These are phyloP conservation scores for Anguilla obscura DNA, from an alignment of 2,797 vertebrate species.

Conservation along the genomic window DNA sequence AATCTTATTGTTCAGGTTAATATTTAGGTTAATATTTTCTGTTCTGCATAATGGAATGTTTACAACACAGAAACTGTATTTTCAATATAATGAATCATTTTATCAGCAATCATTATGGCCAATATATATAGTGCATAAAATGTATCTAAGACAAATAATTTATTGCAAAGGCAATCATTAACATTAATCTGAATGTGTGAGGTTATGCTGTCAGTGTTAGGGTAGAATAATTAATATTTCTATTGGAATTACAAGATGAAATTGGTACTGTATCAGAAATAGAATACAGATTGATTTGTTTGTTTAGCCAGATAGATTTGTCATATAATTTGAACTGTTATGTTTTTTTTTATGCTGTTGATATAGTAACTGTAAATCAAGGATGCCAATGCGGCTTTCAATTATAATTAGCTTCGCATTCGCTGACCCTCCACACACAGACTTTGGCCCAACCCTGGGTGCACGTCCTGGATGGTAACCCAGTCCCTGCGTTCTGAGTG, in stretches of 20 bases:
- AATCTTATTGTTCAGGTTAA: neutral
- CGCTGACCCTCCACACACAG: neutral
- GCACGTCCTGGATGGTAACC: slow-evolving; percentile 44
- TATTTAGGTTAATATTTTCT: neutral
- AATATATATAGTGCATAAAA: neutral
- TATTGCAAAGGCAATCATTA: neutral
- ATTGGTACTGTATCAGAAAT: neutral
- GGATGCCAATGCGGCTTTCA: neutral
- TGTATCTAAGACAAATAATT: neutral
- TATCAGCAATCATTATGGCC: neutral
- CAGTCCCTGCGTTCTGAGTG: slow-evolving; percentile 44
- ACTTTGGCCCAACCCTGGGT: neutral
- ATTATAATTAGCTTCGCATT: neutral
- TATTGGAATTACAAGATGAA: neutral
- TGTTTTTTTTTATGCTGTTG: neutral
- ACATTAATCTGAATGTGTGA: neutral
- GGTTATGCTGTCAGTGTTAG: neutral
- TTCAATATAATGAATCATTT: neutral
- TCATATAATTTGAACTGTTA: neutral
- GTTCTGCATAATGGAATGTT: neutral
- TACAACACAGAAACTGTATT: neutral
- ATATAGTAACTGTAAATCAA: neutral
- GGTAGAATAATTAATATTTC: neutral
- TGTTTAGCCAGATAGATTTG: neutral
- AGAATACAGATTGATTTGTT: neutral